Evolutionary conservation across 2,113 vertebrate genomes (phyloP), one percentile per base, ranked within the genome.

Genomic region (Platysternon megacephalum): DNA sequence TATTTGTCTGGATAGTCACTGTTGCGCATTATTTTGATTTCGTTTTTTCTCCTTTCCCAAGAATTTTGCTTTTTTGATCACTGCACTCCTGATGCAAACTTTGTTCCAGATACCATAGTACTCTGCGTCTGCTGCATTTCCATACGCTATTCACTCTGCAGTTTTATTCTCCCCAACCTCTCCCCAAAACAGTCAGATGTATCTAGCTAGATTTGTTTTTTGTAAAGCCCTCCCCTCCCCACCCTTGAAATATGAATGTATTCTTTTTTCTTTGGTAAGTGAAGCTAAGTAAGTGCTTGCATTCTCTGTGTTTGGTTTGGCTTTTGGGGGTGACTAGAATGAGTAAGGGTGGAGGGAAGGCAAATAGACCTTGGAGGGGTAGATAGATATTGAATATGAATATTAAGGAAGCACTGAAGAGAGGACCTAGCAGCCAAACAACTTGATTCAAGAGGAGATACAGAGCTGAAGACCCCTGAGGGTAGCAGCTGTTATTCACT

Each of bases 361-460:
- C 65, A 88, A 90, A 82, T 2, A 46, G 68, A 86, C 9, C 72
- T 88, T 80, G 86, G 79, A 53, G 85, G 29, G 53, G 53, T 58
- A 68, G 4, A 65, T 58, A 87, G 76, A 87, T 94, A 93, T 42
- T 91, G 82, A 91, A 79, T 76, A 72, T 85, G 78, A 12, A 82
- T 42, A 13, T 42, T 84, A 78, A 94, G 24, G 61, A n/a, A 90
- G 68, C 85, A 90, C 46, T 76, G 93, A 88, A 85, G 90, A 87
- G 86, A 91, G 61, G 56, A 49, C 90, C 53, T 94, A 52, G 72
- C 82, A 80, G 80, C 80, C 46, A 93, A 96, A 76, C 51, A 85
- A 79, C 58, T 85, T 89, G 53, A 44, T 26, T 94, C 93, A 55
- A 68, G 90, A 85, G 85, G 49, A 92, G 72, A 93, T 58, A 35